Conservation (phyloP, 2,797 vertebrate species). For the Mallotus villosus region DNA sequence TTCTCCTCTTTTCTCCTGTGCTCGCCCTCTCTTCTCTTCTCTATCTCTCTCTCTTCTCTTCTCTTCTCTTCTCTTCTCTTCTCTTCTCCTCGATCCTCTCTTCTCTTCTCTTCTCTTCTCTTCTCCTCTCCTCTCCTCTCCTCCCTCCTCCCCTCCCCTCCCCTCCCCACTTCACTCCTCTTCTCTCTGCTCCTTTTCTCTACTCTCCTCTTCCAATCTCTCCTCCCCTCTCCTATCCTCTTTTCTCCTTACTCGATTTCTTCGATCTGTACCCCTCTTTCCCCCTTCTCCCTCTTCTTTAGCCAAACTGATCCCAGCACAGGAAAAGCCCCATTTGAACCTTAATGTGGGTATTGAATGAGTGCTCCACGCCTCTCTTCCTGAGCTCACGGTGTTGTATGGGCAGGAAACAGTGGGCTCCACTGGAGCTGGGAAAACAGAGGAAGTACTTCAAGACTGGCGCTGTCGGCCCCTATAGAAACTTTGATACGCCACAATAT, state of each 20-base stretch:
- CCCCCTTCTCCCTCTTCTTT: background rate
- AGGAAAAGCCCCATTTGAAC: constrained; percentile 50
- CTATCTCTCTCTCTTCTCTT: too few relatives aligned
- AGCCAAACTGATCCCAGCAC: constrained; percentile 23
- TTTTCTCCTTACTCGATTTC: background rate
- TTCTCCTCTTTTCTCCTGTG: background rate
- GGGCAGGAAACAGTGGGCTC: background rate
- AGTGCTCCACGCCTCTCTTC: constrained; percentile 32
- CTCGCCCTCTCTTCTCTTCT: background rate
- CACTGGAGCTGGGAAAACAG: background rate
- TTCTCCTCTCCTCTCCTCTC: background rate
- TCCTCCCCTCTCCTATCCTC: background rate
- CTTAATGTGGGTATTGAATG: constrained; percentile 47
- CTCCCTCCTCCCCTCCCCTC: background rate
- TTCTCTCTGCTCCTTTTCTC: background rate
- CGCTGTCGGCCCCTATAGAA: background rate
- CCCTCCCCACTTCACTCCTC: too few relatives aligned
- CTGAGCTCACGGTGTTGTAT: constrained; percentile 13
- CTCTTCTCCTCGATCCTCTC: background rate
- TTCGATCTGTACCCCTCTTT: background rate
- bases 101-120: background rate
- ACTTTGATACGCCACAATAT: background rate
- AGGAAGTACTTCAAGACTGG: background rate
- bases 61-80: background rate
- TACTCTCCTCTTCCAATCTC: background rate